Evolutionary conservation across 2,888 invertebrate species (phyloP).

Genomic region (Antitype chi): DNA sequence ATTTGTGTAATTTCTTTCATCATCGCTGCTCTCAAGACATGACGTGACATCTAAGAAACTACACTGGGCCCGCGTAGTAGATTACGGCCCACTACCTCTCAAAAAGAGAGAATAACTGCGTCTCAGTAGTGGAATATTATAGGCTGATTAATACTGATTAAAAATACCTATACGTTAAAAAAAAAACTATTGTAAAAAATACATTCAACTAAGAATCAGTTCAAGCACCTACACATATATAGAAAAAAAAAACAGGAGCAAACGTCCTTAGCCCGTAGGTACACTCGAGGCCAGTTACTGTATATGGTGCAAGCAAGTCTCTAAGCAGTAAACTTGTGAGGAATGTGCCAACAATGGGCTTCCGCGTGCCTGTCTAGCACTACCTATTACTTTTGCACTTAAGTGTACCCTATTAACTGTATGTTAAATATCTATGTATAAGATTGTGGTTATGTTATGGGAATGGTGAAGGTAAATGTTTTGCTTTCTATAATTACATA

Average conservation of each 20-base stretch:
- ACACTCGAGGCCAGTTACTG: conserved; percentile 39
- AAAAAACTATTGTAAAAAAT: background rate
- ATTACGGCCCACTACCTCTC: too few species aligned
- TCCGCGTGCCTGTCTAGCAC: conserved; percentile 58
- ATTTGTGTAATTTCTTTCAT: too few species aligned
- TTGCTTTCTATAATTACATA: too few species aligned
- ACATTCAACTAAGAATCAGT: background rate
- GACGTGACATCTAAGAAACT: too few species aligned
- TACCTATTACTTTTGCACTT: conserved; percentile 13
- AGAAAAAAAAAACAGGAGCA: conserved; percentile 9
- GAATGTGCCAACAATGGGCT: conserved; percentile 64
- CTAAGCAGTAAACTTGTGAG: conserved; percentile 52
- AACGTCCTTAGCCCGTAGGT: conserved; percentile 36
- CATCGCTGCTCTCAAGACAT: too few species aligned
- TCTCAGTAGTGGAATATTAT: too few species aligned
- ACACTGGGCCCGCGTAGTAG: too few species aligned
- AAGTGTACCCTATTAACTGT: conserved; percentile 18
- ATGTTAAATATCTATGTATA: background rate
- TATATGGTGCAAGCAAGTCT: conserved; percentile 47
- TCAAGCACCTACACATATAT: background rate
- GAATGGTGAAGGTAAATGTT: background rate
- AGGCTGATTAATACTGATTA: too few species aligned
- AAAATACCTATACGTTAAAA: too few species aligned
- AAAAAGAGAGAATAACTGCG: too few species aligned
- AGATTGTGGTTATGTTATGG: background rate